Evolutionary conservation across 92 coral and sea anemone species (phyloP), one percentile per base, ranked within the genome.

Genomic region (Actinernus sp.): DNA sequence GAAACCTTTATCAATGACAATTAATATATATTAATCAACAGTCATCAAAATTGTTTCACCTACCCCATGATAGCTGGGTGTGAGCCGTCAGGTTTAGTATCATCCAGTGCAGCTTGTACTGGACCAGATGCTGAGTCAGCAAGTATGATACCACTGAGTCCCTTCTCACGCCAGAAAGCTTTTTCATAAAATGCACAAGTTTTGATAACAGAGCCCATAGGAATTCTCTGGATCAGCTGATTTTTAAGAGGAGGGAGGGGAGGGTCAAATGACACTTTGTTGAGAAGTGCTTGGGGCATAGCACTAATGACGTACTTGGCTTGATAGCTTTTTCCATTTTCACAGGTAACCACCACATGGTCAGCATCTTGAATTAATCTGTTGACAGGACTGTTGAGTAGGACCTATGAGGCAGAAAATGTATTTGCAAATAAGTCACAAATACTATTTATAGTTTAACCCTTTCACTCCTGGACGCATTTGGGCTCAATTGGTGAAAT

Each of bases 41-140:
- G n/a, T n/a, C n/a, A n/a, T n/a, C n/a, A n/a, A n/a, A n/a, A n/a
- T n/a, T n/a, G n/a, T n/a, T n/a, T n/a, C n/a, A n/a, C 89, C 65
- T 61, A 95, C 99, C 97, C 96, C 99, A 95, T 95, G 47, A 95
- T 67, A 11, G 99, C 99, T 41, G 99, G 99, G 45, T 91, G 76
- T 3, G 92, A 79, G 26, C 96, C 99, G 67, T 95, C 99, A 9
- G 99, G 99, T 49, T 95, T 94, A 4, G 99, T 83, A 27, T 95
- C 97, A 68, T 95, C 99, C 6, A 87, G 71, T n/a, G 92, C 81
- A 21, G 88, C 95, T 68, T 91, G 91, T 17, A 92, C 92, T 8
- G 99, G 99, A 58, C 99, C 88, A 26, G 89, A 85, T 20, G 91
- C 95, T 31, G 86, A 65, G 63, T 57, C 67, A 9, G 89, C 86